A percentile compares a stretch with the other conserved stretches of the same genome.
Evolutionary conservation across 1,140 invertebrate genomes (phyloP).

Genomic region (Saccostrea cuccullata): DNA sequence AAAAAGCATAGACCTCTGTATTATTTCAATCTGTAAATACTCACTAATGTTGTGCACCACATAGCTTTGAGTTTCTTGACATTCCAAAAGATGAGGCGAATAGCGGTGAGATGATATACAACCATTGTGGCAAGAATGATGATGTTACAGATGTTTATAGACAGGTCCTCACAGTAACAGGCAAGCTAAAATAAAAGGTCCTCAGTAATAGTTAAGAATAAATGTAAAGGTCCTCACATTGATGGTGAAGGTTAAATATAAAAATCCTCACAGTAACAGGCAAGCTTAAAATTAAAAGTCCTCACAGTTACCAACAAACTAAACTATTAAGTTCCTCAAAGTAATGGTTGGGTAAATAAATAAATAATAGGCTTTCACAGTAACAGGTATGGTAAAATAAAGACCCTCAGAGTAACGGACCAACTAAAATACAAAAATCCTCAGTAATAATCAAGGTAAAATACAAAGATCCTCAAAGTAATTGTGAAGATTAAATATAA

Average conservation of each 20-base stretch:
- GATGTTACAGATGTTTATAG: constrained; percentile 45
- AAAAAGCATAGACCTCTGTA: not conserved
- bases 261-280: not conserved
- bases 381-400: not conserved
- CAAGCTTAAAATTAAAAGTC: not conserved
- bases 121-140: constrained; percentile 37
- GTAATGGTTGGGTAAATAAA: no score
- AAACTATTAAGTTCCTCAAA: no score
- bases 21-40: not conserved
- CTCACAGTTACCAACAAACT: no score
- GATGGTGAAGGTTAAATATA: not conserved
- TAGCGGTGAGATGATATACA: constrained; percentile 48
- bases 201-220: not conserved
- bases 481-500: not conserved
- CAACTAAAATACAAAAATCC: constrained; percentile 33
- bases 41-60: constrained; percentile 44
- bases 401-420: constrained; percentile 51
- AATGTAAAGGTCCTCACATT: not conserved
- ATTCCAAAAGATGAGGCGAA: constrained; percentile 44
- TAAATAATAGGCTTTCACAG: no score
- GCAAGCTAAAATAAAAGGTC: constrained; percentile 46
- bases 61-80: constrained; percentile 45
- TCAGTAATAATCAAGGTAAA: not conserved
- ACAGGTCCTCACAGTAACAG: constrained; percentile 52
- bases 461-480: not conserved